Conservation (phyloP, 1,140 invertebrate genomes). For the Lordiphosa mommai region DNA sequence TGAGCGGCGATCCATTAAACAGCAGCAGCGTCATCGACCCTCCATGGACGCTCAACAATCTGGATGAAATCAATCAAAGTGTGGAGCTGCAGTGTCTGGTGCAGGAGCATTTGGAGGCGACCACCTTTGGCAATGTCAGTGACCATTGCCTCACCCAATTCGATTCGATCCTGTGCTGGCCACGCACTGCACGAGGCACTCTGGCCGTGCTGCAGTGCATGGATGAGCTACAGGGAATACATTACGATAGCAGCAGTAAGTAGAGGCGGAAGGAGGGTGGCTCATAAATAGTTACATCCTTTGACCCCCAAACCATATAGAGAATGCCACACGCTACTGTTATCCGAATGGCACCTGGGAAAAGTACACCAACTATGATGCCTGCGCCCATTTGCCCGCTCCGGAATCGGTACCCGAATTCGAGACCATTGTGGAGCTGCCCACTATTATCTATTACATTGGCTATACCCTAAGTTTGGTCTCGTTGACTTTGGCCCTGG, state of each 20-base stretch:
- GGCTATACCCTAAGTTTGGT: constrained; percentile 80
- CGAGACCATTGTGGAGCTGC: constrained; percentile 78
- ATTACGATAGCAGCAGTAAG: constrained; percentile 87
- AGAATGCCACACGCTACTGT: constrained; percentile 80
- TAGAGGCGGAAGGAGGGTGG: constrained; percentile 34
- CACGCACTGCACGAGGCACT: constrained; percentile 84
- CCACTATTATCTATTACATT: constrained; percentile 80
- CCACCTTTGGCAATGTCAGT: constrained; percentile 58
- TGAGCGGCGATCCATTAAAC: constrained; percentile 3
- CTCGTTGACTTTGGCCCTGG: constrained; percentile 79
- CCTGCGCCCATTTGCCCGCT: constrained; percentile 74
- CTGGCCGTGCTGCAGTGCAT: constrained; percentile 86
- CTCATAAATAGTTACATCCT: background rate
- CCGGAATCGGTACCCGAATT: constrained; percentile 67
- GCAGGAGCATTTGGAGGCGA: constrained; percentile 62
- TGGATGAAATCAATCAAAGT: constrained; percentile 64
- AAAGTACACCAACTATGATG: constrained; percentile 79
- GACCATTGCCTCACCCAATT: constrained; percentile 83
- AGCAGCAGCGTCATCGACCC: constrained; percentile 43
- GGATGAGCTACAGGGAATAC: constrained; percentile 87
- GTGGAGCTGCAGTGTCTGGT: constrained; percentile 72
- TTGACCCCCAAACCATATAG: constrained; percentile 30
- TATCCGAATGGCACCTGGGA: constrained; percentile 79
- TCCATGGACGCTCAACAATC: constrained; percentile 29
- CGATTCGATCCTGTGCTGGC: constrained; percentile 91